Evolutionary conservation across 1,140 invertebrate genomes (phyloP), one percentile per base, ranked within the genome.

Genomic region (Formica exsecta): DNA sequence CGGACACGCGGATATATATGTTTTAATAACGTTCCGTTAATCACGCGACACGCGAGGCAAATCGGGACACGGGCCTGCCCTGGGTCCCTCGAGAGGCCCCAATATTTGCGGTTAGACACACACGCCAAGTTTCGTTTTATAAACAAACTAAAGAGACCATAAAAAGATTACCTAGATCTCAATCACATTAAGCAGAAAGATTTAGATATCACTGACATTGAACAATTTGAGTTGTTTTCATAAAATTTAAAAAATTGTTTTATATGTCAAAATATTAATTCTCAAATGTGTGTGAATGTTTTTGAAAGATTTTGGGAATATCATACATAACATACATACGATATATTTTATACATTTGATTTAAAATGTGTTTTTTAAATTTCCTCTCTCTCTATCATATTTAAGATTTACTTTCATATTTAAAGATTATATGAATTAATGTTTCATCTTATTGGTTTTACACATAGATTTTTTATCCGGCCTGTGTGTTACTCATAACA

Each of bases 21-120:
- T 90, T 91, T 91, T 91, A 91, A 92, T 92, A 89, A 91, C 87
- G 87, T 87, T 74, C 85, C 88, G 88, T 90, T 89, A 91, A 92
- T 92, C 90, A 92, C 86, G 89, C 86, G 89, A 90, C 89, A 91
- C 89, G 89, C 89, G 89, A 90, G 85, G 89, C 88, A 87, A 90
- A 90, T 90, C 81, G 86, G 77, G 86, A 70, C 85, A 36, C 48
- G 74, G 32, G 36, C 44, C 48, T 65, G 32, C 9, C 11, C 48
- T 16, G 41, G 22, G 36, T 48, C 65, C 73, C 48, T 73, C 38
- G 59, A 38, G 48, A 29, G 38, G 66, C 38, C 57, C 87, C 25
- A 9, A 51, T 51, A 19, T 73, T 86, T 88, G 38, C 41, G 62
- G 36, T 25, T 36, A 32, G 1, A 32, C 32, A 32, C 32, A 41